Conservation (phyloP, 1,140 invertebrate species). For the Drosophila equinoxialis region DNA sequence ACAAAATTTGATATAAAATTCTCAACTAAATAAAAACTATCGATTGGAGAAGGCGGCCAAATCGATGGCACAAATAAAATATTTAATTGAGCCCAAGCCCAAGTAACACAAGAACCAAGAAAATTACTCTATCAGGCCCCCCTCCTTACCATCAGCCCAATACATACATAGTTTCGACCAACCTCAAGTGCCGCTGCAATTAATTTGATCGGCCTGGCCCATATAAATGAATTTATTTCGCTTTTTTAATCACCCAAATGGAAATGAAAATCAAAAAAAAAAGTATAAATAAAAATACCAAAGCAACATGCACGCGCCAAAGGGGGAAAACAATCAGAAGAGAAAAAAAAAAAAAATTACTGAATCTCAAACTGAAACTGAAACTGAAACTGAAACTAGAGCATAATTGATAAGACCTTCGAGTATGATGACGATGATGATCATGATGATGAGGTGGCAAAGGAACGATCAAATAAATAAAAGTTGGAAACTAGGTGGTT, state of each 20-base stretch:
- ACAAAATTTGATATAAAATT: conserved; percentile 26
- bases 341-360: background rate
- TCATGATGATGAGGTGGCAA: background rate
- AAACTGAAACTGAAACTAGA: conserved; percentile 17
- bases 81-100: conserved; percentile 52
- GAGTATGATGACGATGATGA: background rate
- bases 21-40: conserved; percentile 38
- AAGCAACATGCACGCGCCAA: conserved; percentile 23
- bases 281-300: background rate
- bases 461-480: conserved; percentile 21
- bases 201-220: conserved; percentile 37
- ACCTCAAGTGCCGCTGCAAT: conserved; percentile 29
- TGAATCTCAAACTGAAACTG: conserved; percentile 11
- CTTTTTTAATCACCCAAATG: conserved; percentile 51
- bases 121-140: background rate
- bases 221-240: conserved; percentile 36
- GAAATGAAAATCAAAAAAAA: conserved; percentile 23
- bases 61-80: conserved; percentile 72
- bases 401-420: conserved; percentile 20
- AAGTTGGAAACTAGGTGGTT: conserved; percentile 19
- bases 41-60: conserved; percentile 63
- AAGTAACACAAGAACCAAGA: conserved; percentile 1
- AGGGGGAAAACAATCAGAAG: conserved; percentile 1
- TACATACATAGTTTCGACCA: background rate
- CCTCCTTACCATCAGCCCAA: background rate